Evolutionary conservation across 2,888 invertebrate species (phyloP).

Genomic region (Mylabris sibirica): DNA sequence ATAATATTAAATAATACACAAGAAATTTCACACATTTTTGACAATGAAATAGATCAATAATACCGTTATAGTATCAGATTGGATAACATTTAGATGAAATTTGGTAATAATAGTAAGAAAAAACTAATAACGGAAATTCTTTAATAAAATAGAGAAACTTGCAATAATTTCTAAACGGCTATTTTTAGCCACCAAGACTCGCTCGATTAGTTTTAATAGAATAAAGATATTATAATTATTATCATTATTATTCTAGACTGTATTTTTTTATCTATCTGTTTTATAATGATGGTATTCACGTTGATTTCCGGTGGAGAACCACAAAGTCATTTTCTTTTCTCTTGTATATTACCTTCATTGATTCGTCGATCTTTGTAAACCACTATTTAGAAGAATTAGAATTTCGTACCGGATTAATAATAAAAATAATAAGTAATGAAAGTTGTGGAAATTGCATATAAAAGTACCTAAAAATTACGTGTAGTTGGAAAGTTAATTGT

Average conservation of each 20-base stretch:
- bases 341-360: background rate
- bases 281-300: background rate
- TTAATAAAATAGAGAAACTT: background rate
- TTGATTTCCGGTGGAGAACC: conserved; percentile 8
- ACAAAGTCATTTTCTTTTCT: background rate
- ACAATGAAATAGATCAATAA: background rate
- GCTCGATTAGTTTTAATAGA: background rate
- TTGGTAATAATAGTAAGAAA: background rate
- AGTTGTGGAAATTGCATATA: too few relatives aligned
- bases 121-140: background rate
- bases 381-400: too few relatives aligned
- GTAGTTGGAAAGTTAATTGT: background rate
- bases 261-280: background rate
- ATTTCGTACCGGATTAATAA: too few relatives aligned
- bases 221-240: background rate
- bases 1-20: background rate
- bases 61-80: conserved; percentile 2
- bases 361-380: background rate
- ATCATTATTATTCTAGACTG: background rate
- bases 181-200: too few relatives aligned
- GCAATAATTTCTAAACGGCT: background rate
- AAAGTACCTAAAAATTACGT: background rate
- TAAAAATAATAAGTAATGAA: too few relatives aligned
- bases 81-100: conserved; percentile 1
- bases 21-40: conserved; percentile 2